phyloP scores from a whole-genome alignment of 1,140 invertebrate genomes.

The silkworm (Bombyx mori) region DNA sequence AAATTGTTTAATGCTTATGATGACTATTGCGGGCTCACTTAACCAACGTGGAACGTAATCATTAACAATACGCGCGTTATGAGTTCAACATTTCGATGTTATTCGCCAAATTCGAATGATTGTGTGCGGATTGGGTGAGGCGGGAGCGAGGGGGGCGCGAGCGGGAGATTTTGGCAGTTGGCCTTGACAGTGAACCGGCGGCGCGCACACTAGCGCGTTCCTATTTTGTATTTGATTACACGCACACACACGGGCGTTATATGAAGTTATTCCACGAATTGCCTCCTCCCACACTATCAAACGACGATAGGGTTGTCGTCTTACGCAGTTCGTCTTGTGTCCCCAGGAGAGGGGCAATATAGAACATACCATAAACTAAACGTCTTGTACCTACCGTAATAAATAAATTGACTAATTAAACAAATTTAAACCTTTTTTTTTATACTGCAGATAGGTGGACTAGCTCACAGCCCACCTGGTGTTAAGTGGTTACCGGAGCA shows the following conservation, averaged over 20 bases:
- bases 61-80: slow-evolving; percentile 28
- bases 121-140: slow-evolving; percentile 33
- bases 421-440: background rate
- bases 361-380: too few relatives aligned
- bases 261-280: slow-evolving; percentile 52
- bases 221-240: slow-evolving; percentile 33
- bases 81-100: slow-evolving; percentile 26
- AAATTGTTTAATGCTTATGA: background rate
- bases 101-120: slow-evolving; percentile 51
- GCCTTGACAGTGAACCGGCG: slow-evolving; percentile 69
- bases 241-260: slow-evolving; percentile 22
- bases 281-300: slow-evolving; percentile 59
- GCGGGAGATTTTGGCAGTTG: slow-evolving; percentile 66
- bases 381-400: background rate
- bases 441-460: background rate
- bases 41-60: slow-evolving; percentile 11
- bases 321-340: slow-evolving; percentile 16
- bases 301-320: slow-evolving; percentile 38
- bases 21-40: slow-evolving; percentile 31
- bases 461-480: too few relatives aligned
- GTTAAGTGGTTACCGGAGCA: too few relatives aligned
- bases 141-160: slow-evolving; percentile 40
- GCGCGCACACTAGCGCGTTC: slow-evolving; percentile 38
- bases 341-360: too few relatives aligned
- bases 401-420: background rate